A percentile compares a stretch with the other conserved stretches of the same genome.
Evolutionary conservation across 2,797 vertebrate genomes (phyloP).

Genomic region (Malurus leucopterus): DNA sequence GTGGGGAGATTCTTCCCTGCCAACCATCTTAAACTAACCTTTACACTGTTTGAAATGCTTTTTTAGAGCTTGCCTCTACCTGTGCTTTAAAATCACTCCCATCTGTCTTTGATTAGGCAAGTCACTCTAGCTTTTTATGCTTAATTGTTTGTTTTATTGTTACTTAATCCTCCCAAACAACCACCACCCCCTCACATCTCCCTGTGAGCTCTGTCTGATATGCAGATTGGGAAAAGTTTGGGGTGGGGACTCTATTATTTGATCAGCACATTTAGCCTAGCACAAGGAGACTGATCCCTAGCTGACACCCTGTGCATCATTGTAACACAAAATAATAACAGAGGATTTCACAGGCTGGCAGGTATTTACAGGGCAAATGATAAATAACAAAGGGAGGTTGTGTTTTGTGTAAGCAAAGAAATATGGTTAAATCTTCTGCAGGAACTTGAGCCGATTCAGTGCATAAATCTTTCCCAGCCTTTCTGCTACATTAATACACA

Average conservation of each 20-base stretch:
- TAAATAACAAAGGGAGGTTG: not conserved
- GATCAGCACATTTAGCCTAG: not conserved
- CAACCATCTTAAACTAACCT: not conserved
- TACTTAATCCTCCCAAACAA: conserved; percentile 20
- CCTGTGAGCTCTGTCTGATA: not conserved
- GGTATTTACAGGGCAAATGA: not conserved
- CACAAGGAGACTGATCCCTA: not conserved
- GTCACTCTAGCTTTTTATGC: conserved; percentile 26
- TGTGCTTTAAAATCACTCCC: conserved; percentile 24
- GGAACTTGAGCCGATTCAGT: not conserved
- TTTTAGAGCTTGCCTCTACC: conserved; percentile 12
- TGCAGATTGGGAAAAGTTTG: not conserved
- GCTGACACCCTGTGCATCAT: not conserved
- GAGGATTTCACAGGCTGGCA: not conserved
- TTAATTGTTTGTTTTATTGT: conserved; percentile 36
- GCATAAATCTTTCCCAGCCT: conserved; percentile 20
- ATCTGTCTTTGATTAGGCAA: conserved; percentile 35
- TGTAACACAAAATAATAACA: not conserved
- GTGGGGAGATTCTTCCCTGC: not conserved
- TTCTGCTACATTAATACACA: conserved; percentile 34
- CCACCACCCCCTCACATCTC: not conserved
- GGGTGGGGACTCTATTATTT: not conserved
- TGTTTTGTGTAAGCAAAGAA: conserved; percentile 23
- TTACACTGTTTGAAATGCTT: conserved; percentile 11
- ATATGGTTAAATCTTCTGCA: conserved; percentile 17